These are phyloP conservation scores for Cantharis lateralis DNA, from an alignment of 2,888 invertebrate species.

Conservation along the genomic window DNA sequence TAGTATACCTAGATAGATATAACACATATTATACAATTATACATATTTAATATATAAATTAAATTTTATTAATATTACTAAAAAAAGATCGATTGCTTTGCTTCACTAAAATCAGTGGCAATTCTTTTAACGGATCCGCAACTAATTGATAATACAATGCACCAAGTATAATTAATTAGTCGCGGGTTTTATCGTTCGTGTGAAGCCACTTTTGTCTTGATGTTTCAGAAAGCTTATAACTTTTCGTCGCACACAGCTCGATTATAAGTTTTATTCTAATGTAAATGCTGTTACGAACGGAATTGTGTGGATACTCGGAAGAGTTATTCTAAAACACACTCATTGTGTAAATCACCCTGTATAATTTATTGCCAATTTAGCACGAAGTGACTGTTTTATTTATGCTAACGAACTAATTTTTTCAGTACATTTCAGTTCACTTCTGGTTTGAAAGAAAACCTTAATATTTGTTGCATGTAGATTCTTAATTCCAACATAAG, in stretches of 20 bases:
- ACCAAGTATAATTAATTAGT: constrained; percentile 39
- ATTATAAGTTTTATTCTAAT: neutral
- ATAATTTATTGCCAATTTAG: neutral
- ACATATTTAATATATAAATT: neutral
- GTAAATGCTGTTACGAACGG: neutral
- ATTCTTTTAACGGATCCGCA: constrained; percentile 39
- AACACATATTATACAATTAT: no score
- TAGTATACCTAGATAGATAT: neutral
- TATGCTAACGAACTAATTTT: neutral
- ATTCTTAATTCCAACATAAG: neutral
- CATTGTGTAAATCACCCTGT: neutral
- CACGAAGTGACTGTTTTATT: neutral
- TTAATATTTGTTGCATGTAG: neutral
- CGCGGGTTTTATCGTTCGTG: constrained; percentile 42
- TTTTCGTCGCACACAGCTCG: neutral
- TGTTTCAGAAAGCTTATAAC: constrained; percentile 12
- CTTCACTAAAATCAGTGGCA: constrained; percentile 40
- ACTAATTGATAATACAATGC: constrained; percentile 44
- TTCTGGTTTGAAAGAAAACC: neutral
- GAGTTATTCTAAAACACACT: neutral
- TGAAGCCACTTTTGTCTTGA: constrained; percentile 42
- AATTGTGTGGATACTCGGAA: neutral
- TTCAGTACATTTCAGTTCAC: neutral
- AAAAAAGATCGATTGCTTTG: constrained; percentile 24
- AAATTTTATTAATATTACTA: neutral